Evolutionary conservation across 2,888 invertebrate genomes (phyloP).

Genomic region (Sturmia bella): DNA sequence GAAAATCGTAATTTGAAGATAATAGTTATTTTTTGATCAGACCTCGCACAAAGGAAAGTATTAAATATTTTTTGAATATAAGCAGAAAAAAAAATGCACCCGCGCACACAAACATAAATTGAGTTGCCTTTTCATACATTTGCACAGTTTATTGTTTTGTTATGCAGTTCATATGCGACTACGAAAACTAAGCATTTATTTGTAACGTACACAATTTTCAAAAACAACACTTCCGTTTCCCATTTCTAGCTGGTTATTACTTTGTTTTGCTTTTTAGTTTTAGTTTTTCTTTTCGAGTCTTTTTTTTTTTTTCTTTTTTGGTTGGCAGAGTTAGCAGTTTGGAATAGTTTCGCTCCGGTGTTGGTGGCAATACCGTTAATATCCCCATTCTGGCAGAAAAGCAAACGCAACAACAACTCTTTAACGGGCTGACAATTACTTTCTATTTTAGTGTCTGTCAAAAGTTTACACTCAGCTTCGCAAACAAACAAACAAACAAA

Average conservation of each 20-base stretch:
- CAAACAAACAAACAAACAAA: constrained; percentile 33
- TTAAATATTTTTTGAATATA: neutral
- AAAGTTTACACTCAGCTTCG: constrained; percentile 62
- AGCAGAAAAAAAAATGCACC: constrained; percentile 1
- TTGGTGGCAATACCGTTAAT: constrained; percentile 54
- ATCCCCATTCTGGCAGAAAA: constrained; percentile 23
- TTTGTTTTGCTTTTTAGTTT: constrained; percentile 27
- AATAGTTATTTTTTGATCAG: too few relatives aligned
- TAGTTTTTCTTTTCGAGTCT: too few relatives aligned
- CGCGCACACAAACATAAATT: neutral
- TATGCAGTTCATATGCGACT: constrained; percentile 38
- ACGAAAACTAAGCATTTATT: constrained; percentile 61
- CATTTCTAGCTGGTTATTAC: constrained; percentile 35
- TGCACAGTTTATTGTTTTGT: constrained; percentile 3
- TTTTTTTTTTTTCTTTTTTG: constrained; percentile 21
- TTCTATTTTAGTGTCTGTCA: constrained; percentile 62
- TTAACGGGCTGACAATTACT: constrained; percentile 66
- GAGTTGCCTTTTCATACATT: neutral
- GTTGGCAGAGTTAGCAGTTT: constrained; percentile 9
- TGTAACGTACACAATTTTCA: constrained; percentile 62
- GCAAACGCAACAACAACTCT: constrained; percentile 26
- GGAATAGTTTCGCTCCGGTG: constrained; percentile 17
- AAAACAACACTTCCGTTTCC: constrained; percentile 66
- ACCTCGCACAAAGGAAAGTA: too few relatives aligned
- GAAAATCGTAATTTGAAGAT: too few relatives aligned